Percentiles rank a stretch among this genome's conserved stretches.
Evolutionary conservation across 2,888 invertebrate species (phyloP).

Genomic region (Amiota mariae): DNA sequence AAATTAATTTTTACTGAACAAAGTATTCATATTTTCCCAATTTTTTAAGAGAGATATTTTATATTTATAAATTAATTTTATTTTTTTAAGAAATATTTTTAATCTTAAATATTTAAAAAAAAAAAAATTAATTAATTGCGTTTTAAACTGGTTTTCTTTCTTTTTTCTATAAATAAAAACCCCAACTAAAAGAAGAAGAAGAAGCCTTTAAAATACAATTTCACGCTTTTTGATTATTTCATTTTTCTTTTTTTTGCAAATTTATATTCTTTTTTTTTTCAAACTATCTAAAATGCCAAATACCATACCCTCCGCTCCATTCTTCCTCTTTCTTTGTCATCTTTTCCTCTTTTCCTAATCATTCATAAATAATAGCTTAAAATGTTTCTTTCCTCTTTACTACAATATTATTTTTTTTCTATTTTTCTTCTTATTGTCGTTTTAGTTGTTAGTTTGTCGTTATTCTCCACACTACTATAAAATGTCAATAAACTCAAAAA

Average conservation of each 20-base stretch:
- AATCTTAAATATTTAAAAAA: neutral
- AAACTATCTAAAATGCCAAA: neutral
- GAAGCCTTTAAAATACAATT: constrained; percentile 28
- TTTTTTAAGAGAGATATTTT: too few species aligned
- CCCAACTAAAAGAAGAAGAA: neutral
- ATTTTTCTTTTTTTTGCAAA: constrained; percentile 2
- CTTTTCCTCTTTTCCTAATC: neutral
- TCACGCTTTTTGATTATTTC: constrained; percentile 12
- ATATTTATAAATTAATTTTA: neutral
- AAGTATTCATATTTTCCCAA: too few species aligned
- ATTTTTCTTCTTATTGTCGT: neutral
- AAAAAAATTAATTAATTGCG: neutral
- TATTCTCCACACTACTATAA: constrained; percentile 33
- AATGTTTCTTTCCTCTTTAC: too few species aligned
- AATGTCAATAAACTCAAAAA: constrained; percentile 62
- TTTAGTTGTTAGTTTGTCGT: constrained; percentile 24
- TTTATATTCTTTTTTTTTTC: neutral
- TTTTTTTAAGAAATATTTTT: constrained; percentile 6
- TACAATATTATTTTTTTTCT: too few species aligned
- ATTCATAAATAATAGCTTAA: neutral
- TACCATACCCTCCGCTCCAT: neutral
- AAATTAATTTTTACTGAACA: too few species aligned
- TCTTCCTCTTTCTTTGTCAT: neutral
- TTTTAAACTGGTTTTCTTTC: constrained; percentile 10
- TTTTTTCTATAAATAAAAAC: neutral